Conservation (phyloP, 2,797 vertebrate genomes). For the Phataginus tetradactyla region DNA sequence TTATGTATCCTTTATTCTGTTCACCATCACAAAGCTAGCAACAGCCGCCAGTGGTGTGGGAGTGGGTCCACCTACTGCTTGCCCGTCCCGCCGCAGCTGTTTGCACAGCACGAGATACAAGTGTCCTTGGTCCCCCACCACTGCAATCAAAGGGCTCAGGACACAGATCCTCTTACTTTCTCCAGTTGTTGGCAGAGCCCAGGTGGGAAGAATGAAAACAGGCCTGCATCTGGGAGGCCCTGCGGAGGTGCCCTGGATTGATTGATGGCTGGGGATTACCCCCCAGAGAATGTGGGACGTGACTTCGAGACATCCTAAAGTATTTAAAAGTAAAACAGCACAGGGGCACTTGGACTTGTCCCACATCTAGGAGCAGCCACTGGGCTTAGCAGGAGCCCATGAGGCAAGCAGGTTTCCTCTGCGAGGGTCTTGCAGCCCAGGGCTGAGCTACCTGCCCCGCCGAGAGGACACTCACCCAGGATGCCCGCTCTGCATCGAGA, state of each 20-base stretch:
- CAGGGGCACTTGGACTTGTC: background rate
- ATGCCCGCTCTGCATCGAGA: fast-evolving
- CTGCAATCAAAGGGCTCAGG: too few species aligned
- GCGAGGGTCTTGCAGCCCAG: fast-evolving
- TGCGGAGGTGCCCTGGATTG: background rate
- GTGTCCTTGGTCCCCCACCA: too few species aligned
- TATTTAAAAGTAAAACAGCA: background rate
- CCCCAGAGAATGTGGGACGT: background rate
- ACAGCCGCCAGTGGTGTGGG: fast-evolving
- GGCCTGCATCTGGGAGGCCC: background rate
- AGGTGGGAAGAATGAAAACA: background rate
- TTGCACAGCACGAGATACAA: background rate
- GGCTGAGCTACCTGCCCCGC: background rate
- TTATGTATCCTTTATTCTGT: background rate
- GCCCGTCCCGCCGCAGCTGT: background rate
- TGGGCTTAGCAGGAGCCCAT: background rate
- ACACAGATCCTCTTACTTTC: background rate
- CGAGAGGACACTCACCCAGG: too few species aligned
- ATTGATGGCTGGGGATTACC: too few species aligned
- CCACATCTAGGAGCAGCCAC: background rate
- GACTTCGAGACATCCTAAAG: background rate
- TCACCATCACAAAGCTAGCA: background rate
- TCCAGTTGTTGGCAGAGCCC: background rate
- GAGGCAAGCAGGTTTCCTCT: fast-evolving
- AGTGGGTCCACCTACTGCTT: background rate